A percentile compares a stretch with the other conserved stretches of the same genome.
Conservation (phyloP, 1,140 invertebrate species). For the Leptoteleia sp. region DNA sequence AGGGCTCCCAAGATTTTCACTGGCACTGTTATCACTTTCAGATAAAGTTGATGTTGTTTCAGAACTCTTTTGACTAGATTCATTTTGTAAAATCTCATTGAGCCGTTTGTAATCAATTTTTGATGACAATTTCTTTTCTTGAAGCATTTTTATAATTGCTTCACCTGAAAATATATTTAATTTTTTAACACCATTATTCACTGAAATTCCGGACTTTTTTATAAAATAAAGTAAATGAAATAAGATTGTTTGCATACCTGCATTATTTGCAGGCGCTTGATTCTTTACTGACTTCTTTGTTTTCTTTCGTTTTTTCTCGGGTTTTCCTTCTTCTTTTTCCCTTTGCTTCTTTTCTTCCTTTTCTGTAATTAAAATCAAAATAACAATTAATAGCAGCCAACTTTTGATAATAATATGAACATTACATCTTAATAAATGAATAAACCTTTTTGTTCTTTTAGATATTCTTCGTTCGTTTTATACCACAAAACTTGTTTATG, state of each 20-base stretch:
- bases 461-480: conserved; percentile 90
- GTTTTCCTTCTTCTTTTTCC: conserved; percentile 90
- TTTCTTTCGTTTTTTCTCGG: conserved; percentile 87
- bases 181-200: not conserved
- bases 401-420: not conserved
- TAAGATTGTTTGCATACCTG: conserved; percentile 77
- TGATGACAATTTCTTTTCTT: conserved; percentile 96
- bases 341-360: conserved; percentile 89
- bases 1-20: conserved; percentile 18
- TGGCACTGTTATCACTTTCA: conserved; percentile 21
- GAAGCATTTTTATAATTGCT: conserved; percentile 96
- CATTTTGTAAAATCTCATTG: conserved; percentile 86
- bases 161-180: conserved; percentile 82
- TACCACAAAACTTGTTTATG: conserved; percentile 93
- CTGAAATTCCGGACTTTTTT: too few relatives aligned
- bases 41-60: conserved; percentile 44
- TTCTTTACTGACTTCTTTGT: conserved; percentile 84
- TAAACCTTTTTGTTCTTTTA: conserved; percentile 90
- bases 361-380: conserved; percentile 81
- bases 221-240: too few relatives aligned
- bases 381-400: too few relatives aligned
- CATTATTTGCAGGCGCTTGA: conserved; percentile 87
- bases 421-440: not conserved
- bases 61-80: conserved; percentile 65
- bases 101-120: conserved; percentile 99